phyloP scores from a whole-genome alignment of 2,797 vertebrate species.

The Eulemur rubriventer region DNA sequence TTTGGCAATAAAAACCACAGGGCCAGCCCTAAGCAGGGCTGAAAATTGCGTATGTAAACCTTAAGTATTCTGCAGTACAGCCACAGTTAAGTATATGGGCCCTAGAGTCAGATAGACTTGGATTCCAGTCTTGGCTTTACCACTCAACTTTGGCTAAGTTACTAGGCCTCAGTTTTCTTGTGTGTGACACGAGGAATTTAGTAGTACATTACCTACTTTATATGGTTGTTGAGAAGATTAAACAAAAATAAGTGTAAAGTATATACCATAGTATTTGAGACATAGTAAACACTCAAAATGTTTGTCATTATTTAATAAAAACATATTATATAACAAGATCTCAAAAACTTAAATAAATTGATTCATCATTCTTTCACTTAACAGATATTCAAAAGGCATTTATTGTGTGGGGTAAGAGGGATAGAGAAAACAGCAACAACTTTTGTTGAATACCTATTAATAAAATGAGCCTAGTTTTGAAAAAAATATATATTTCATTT shows the following conservation, averaged over 20 bases:
- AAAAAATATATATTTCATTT: not conserved
- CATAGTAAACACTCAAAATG: not conserved
- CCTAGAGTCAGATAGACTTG: not conserved
- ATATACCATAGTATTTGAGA: not conserved
- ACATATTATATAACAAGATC: slow-evolving; percentile 35
- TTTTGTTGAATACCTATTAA: not conserved
- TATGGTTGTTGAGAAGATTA: not conserved
- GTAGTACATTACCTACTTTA: not conserved
- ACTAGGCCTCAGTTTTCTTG: slow-evolving; percentile 34
- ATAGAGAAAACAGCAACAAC: slow-evolving; percentile 10
- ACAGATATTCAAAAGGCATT: not conserved
- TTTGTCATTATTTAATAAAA: slow-evolving; percentile 27
- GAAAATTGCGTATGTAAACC: not conserved
- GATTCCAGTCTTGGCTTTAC: slow-evolving; percentile 16
- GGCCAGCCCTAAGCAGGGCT: not conserved
- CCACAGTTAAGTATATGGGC: not conserved
- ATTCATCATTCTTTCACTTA: slow-evolving; percentile 38
- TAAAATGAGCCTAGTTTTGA: not conserved
- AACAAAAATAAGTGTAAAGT: not conserved
- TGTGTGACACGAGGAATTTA: not conserved
- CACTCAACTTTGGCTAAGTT: slow-evolving; percentile 17
- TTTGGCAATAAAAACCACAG: slow-evolving; percentile 14
- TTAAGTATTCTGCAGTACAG: slow-evolving; percentile 15
- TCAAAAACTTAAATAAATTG: not conserved
- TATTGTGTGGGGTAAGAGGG: not conserved